phyloP scores from a whole-genome alignment of 1,140 invertebrate genomes.

The Fopius arisanus region DNA sequence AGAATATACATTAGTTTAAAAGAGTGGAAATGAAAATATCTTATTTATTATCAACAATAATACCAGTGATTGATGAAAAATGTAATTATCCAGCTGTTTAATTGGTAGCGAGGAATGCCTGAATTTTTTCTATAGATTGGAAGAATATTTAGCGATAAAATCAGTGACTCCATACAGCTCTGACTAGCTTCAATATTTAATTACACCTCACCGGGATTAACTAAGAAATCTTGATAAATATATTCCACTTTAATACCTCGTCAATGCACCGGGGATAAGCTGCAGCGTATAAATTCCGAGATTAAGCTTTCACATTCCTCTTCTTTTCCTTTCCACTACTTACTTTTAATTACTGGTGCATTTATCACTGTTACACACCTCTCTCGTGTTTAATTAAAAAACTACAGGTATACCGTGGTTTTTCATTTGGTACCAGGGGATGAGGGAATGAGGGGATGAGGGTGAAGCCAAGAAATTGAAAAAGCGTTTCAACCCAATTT shows the following conservation, averaged over 20 bases:
- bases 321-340: constrained; percentile 7
- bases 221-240: constrained; percentile 1
- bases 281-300: constrained; percentile 18
- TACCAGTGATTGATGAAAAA: no score
- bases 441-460: background rate
- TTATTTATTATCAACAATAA: no score
- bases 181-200: background rate
- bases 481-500: background rate
- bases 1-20: no score
- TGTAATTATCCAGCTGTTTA: no score
- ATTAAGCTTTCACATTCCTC: constrained; percentile 17
- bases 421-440: background rate
- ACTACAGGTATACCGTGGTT: background rate
- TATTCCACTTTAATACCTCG: background rate
- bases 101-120: no score
- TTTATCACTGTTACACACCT: background rate
- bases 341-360: constrained; percentile 24
- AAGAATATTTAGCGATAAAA: background rate
- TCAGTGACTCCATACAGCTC: background rate
- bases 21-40: no score
- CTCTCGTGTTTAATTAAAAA: background rate
- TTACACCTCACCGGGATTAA: background rate
- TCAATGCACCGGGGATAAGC: background rate
- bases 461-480: background rate
- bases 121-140: no score